Base-by-base conservation (phyloP, 2,888 invertebrate genomes). In the Neocrepidodera transversa region DNA sequence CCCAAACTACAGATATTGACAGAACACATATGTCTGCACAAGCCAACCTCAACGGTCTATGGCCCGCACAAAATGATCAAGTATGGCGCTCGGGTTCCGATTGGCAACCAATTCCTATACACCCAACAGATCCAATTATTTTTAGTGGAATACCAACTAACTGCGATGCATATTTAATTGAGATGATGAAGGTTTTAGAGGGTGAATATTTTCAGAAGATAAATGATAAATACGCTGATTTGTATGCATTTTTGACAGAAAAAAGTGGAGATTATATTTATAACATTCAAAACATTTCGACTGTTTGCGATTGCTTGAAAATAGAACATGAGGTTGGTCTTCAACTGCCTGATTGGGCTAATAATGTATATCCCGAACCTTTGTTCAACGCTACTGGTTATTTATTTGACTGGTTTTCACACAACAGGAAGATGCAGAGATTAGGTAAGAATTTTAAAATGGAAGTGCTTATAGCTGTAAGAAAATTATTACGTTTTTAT, bases 21-120 rank as follows among this genome's bases (percentile, higher is more conserved):
- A 86, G 95, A 26, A 92, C 94, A 0, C 79, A 94, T 7, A 92
- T 92, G 89, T 92, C 92, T 61, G 94, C 91, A 0, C 84, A 88
- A 73, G 83, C 87, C 1, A 87, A 91, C 75, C 80, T 93, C 62
- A 91, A 92, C 54, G 90, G 90, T 0, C 71, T 90, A 57, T 90
- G 84, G 74, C 86, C 88, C 2, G 88, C 89, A 0, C 68, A 65
- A 5, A 82, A 77, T 0, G 75, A 78, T 2, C 81, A 86, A 62
- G 49, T 81, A 0, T 90, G 89, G 89, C 82, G 86, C 65, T 32
- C 72, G 0, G 69, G 79, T 14, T 73, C 88, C 3, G 70, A 77
- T 45, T 90, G 90, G 90, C 88, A 89, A 75, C 90, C 90, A 0
- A 86, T 90, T 68, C 89, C 90, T 0, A 83, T 90, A 0, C 89